Evolutionary conservation across 2,113 vertebrate species (phyloP).

Genomic region (Cephalopterus ornatus): DNA sequence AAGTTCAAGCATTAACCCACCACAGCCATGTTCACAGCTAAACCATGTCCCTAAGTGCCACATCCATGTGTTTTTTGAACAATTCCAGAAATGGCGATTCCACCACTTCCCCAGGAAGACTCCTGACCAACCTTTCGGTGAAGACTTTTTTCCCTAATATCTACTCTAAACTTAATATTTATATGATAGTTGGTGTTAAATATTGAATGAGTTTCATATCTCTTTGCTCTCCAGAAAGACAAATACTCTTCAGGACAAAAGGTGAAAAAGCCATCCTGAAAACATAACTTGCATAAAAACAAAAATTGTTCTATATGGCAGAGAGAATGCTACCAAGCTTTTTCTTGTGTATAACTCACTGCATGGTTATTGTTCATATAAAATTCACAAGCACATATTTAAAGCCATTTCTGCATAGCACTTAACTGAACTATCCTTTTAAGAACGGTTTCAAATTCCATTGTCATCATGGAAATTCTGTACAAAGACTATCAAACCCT

Average conservation of each 20-base stretch:
- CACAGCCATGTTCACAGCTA: background rate
- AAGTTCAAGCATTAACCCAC: background rate
- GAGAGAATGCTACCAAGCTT: background rate
- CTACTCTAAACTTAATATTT: background rate
- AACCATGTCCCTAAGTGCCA: background rate
- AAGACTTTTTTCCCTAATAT: background rate
- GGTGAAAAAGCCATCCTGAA: background rate
- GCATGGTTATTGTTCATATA: background rate
- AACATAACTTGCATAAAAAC: background rate
- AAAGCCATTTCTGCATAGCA: background rate
- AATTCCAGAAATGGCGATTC: background rate
- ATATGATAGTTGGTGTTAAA: background rate
- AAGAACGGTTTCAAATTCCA: background rate
- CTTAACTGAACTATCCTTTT: background rate
- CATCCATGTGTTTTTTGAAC: background rate
- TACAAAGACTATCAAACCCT: background rate
- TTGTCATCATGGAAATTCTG: background rate
- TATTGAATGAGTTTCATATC: background rate
- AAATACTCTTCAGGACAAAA: background rate
- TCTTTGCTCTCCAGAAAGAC: background rate
- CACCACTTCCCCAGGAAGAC: background rate
- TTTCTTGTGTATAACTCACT: background rate
- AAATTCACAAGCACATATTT: background rate
- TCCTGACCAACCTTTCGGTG: background rate
- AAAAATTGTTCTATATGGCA: background rate